A percentile compares a stretch with the other conserved stretches of the same genome.
These are phyloP conservation scores for Tapera naevia DNA, from an alignment of 2,797 vertebrate genomes.

Conservation along the genomic window DNA sequence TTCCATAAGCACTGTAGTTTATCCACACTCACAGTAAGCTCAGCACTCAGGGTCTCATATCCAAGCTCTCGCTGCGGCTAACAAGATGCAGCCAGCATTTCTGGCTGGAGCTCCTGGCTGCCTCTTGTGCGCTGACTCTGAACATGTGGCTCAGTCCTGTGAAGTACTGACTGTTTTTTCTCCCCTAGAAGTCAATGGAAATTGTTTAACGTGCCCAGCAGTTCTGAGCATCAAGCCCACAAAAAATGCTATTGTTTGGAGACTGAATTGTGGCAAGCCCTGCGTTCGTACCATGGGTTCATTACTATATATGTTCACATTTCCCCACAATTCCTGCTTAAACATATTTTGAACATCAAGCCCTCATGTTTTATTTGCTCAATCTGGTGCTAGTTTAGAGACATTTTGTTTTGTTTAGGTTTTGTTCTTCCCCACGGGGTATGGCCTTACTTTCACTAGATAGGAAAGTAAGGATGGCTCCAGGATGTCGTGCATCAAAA, in stretches of 20 bases:
- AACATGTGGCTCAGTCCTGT: not conserved
- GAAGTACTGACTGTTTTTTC: not conserved
- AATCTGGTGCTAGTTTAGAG: not conserved
- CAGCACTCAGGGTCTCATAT: not conserved
- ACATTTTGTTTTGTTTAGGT: not conserved
- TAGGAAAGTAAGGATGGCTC: not conserved
- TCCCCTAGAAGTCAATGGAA: conserved; percentile 2
- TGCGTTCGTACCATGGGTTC: not conserved
- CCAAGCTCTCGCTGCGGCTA: not conserved
- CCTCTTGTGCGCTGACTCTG: not conserved
- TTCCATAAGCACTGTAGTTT: not conserved
- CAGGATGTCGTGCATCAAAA: not conserved
- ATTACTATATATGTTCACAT: not conserved
- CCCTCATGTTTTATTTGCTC: not conserved
- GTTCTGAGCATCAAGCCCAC: not conserved
- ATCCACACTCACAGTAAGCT: not conserved
- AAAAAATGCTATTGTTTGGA: not conserved
- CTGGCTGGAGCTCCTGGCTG: conserved; percentile 46
- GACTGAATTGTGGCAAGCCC: not conserved
- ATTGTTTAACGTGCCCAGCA: not conserved
- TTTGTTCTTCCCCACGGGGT: not conserved
- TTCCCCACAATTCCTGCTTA: not conserved
- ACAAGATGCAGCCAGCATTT: conserved; percentile 50
- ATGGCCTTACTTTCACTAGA: not conserved
- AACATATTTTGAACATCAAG: not conserved